Percentiles rank a stretch among this genome's conserved stretches.
phyloP scores from a whole-genome alignment of 2,888 invertebrate species.

The Hartigia nigra region DNA sequence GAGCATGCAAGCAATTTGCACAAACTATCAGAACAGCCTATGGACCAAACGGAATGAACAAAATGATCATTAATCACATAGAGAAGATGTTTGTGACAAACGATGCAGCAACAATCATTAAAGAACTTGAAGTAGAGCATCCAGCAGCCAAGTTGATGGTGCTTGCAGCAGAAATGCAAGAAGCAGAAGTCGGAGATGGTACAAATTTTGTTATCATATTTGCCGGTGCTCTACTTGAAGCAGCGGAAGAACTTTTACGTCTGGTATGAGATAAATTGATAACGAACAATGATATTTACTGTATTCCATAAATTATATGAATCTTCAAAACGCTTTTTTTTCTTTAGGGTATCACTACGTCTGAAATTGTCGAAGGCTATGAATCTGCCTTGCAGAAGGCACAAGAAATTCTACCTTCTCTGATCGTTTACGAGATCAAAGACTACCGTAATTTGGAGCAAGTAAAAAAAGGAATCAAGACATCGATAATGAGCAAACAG shows the following conservation, averaged over 20 bases:
- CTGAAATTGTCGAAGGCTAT: slow-evolving; percentile 96
- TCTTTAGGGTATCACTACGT: slow-evolving; percentile 88
- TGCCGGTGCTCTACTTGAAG: slow-evolving; percentile 91
- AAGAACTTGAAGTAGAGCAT: slow-evolving; percentile 96
- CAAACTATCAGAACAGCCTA: slow-evolving; percentile 94
- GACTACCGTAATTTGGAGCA: slow-evolving; percentile 74
- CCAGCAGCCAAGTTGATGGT: slow-evolving; percentile 98
- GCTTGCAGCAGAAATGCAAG: slow-evolving; percentile 97
- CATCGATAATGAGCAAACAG: slow-evolving; percentile 96
- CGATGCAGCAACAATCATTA: slow-evolving; percentile 98
- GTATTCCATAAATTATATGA: background rate
- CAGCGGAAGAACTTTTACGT: slow-evolving; percentile 90
- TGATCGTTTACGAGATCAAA: slow-evolving; percentile 83
- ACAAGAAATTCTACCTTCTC: slow-evolving; percentile 86
- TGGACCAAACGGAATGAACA: slow-evolving; percentile 99
- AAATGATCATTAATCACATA: slow-evolving; percentile 99
- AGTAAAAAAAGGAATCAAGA: slow-evolving; percentile 79
- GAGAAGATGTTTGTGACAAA: slow-evolving; percentile 99
- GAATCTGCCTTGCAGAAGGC: slow-evolving; percentile 91
- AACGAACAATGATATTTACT: background rate
- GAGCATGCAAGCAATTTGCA: slow-evolving; percentile 95
- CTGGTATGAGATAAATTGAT: slow-evolving; percentile 68
- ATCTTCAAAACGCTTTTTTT: slow-evolving; percentile 2
- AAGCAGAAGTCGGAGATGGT: slow-evolving; percentile 98
- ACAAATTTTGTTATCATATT: slow-evolving; percentile 98